phyloP scores from a whole-genome alignment of 2,888 invertebrate species.

The Caenorhabditis sp. region DNA sequence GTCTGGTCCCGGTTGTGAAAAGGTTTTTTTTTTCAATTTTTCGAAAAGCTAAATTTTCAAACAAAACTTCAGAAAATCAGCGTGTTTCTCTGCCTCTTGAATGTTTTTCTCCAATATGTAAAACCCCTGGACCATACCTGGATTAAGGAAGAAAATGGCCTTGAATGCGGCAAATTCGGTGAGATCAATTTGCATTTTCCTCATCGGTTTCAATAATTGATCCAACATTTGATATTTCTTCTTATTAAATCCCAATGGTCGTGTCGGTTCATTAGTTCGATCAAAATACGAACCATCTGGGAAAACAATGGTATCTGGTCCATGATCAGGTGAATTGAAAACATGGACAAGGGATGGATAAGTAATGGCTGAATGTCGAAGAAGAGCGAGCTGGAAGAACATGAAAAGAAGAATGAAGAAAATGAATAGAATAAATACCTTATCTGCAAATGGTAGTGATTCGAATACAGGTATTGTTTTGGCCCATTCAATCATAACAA shows the following conservation, averaged over 20 bases:
- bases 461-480: slow-evolving; percentile 67
- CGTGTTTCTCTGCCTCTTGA: no score
- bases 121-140: slow-evolving; percentile 46
- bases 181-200: slow-evolving; percentile 62
- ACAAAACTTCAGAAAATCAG: background rate
- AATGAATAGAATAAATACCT: slow-evolving; percentile 35
- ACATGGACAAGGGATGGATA: slow-evolving; percentile 69
- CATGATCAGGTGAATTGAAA: slow-evolving; percentile 66
- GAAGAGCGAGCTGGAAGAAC: slow-evolving; percentile 55
- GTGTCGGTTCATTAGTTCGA: slow-evolving; percentile 59
- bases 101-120: no score
- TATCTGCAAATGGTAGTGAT: slow-evolving; percentile 55
- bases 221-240: slow-evolving; percentile 68
- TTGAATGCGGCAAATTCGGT: slow-evolving; percentile 70
- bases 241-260: slow-evolving; percentile 57
- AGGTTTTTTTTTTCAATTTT: no score
- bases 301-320: slow-evolving; percentile 67
- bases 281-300: slow-evolving; percentile 69
- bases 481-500: slow-evolving; percentile 71
- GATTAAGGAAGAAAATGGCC: slow-evolving; percentile 70
- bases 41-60: no score
- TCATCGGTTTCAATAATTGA: slow-evolving; percentile 66
- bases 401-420: background rate
- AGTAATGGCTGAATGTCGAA: slow-evolving; percentile 69
- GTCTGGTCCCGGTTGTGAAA: no score